Conservation (phyloP, 37 sponge, comb jelly and placozoan genomes). For the Lycopodina hypogea region DNA sequence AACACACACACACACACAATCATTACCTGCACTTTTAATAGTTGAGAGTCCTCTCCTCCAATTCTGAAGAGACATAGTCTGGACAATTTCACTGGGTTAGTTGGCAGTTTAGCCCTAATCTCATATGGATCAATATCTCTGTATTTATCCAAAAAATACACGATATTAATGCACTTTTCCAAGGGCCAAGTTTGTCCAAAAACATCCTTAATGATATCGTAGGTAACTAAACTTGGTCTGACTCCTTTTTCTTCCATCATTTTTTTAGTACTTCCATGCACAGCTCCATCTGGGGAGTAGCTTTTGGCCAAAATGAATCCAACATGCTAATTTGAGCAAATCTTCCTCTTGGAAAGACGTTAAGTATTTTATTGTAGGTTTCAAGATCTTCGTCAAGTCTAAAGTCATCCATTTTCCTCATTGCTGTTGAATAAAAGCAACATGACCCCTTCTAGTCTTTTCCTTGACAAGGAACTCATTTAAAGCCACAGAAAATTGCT, state of each 20-base stretch:
- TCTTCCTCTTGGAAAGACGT: conserved; percentile 79
- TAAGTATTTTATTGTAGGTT: conserved; percentile 78
- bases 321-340: conserved; percentile 60
- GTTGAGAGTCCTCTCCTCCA: conserved; percentile 17
- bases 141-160: conserved; percentile 82
- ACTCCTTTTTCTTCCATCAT: conserved; percentile 93
- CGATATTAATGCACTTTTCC: conserved; percentile 78
- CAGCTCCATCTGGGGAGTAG: conserved; percentile 82
- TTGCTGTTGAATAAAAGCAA: conserved; percentile 71
- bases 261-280: conserved; percentile 73
- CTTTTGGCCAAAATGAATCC: conserved; percentile 87
- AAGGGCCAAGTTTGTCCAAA: conserved; percentile 86
- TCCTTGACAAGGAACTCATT: conserved; percentile 64
- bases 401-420: conserved; percentile 80
- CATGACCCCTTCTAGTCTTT: conserved; percentile 72
- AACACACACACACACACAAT: no score
- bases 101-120: conserved; percentile 44
- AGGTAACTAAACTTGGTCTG: conserved; percentile 67
- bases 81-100: conserved; percentile 43
- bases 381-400: conserved; percentile 65
- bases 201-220: conserved; percentile 49
- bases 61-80: conserved; percentile 54
- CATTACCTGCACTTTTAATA: conserved; percentile 62
- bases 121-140: conserved; percentile 77
- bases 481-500: conserved; percentile 62